These are phyloP conservation scores for Anaspis maculata DNA, from an alignment of 2,888 invertebrate genomes.

Conservation along the genomic window DNA sequence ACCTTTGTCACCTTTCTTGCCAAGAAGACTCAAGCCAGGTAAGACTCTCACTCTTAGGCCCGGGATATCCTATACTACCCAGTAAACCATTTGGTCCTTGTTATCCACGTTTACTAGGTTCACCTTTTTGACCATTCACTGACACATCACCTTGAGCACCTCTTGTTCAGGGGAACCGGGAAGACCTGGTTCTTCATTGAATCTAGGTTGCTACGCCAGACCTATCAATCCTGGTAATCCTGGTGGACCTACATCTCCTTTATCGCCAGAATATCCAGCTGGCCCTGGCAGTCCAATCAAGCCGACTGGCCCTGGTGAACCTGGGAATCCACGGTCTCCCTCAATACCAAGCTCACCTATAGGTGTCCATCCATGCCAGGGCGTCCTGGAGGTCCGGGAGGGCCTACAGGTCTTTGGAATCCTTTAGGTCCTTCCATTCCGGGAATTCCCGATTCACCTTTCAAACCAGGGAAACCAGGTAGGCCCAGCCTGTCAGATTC, in stretches of 20 bases:
- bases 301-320: conserved; percentile 56
- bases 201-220: conserved; percentile 52
- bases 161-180: conserved; percentile 56
- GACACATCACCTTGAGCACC: conserved; percentile 73
- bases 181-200: conserved; percentile 58
- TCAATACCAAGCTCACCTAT: conserved; percentile 56
- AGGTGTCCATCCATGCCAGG: conserved; percentile 56
- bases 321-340: conserved; percentile 52
- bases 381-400: conserved; percentile 54
- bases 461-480: conserved; percentile 59
- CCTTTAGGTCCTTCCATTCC: conserved; percentile 62
- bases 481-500: conserved; percentile 52
- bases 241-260: conserved; percentile 67
- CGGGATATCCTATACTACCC: conserved; percentile 53
- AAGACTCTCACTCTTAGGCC: conserved; percentile 44
- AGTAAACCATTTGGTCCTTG: conserved; percentile 50
- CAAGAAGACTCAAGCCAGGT: conserved; percentile 44
- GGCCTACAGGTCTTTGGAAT: conserved; percentile 48
- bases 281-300: conserved; percentile 50
- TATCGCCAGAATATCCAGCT: conserved; percentile 56
- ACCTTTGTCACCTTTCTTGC: conserved; percentile 53
- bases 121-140: conserved; percentile 79
- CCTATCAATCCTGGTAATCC: conserved; percentile 65
- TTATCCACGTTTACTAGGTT: conserved; percentile 54
- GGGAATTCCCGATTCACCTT: conserved; percentile 57